Conservation (phyloP, 1,140 invertebrate genomes). For the Elysia chlorotica region DNA sequence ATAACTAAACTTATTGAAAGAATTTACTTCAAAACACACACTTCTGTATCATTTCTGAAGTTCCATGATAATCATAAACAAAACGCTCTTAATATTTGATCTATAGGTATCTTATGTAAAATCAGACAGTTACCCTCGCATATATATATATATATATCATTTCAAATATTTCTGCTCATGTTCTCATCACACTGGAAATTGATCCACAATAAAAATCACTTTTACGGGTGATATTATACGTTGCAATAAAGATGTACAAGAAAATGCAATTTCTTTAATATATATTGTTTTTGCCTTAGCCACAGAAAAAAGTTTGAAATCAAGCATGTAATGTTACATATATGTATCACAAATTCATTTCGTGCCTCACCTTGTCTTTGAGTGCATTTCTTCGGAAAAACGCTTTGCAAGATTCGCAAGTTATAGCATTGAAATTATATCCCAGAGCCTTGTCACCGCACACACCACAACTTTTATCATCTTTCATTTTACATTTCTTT, state of each 20-base stretch:
- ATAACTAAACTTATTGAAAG: not conserved
- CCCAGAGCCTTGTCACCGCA: slow-evolving; percentile 90
- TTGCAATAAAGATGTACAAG: not conserved
- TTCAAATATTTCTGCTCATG: too few relatives aligned
- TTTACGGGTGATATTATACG: not conserved
- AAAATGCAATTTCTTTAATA: not conserved
- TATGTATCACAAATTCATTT: not conserved
- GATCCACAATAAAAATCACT: too few relatives aligned
- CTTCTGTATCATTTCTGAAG: too few relatives aligned
- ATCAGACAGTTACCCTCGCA: too few relatives aligned
- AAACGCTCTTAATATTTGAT: too few relatives aligned
- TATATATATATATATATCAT: too few relatives aligned
- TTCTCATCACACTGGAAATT: too few relatives aligned
- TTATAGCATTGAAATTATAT: slow-evolving; percentile 96
- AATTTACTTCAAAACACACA: not conserved
- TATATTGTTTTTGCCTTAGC: not conserved
- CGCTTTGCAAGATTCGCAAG: slow-evolving; percentile 96
- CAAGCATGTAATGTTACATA: not conserved
- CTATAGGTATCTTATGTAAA: too few relatives aligned
- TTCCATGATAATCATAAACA: too few relatives aligned
- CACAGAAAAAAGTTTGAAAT: not conserved
- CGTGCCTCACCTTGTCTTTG: slow-evolving; percentile 75
- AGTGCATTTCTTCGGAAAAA: slow-evolving; percentile 94
- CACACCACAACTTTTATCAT: slow-evolving; percentile 65
- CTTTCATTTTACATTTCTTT: slow-evolving; percentile 26